Conservation (phyloP, 1,140 invertebrate genomes). For the Dreissena rostriformis region DNA sequence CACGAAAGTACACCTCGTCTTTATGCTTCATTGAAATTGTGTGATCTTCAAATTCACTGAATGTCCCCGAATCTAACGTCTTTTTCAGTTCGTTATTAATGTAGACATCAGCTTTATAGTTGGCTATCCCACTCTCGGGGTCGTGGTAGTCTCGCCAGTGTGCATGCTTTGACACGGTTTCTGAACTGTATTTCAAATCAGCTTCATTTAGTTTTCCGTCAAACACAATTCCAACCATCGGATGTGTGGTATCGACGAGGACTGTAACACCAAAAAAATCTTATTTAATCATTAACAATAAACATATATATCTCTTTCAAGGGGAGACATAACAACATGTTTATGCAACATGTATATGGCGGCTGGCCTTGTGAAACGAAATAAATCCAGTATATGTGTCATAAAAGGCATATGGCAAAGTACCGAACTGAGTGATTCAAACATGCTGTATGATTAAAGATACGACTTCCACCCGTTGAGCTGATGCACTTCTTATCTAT, state of each 20-base stretch:
- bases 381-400: no score
- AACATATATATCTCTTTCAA: no score
- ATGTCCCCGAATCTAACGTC: conserved; percentile 19
- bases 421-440: no score
- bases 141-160: conserved; percentile 28
- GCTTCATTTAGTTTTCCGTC: conserved; percentile 1
- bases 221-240: conserved; percentile 12
- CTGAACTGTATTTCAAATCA: conserved; percentile 25
- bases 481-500: no score
- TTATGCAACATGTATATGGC: no score
- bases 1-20: conserved; percentile 26
- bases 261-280: conserved; percentile 7
- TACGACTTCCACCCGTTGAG: no score
- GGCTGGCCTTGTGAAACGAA: no score
- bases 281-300: no score
- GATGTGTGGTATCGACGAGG: conserved; percentile 31
- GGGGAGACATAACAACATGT: no score
- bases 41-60: conserved; percentile 28
- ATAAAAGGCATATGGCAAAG: no score
- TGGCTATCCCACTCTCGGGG: conserved; percentile 30
- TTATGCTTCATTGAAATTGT: conserved; percentile 44
- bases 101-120: conserved; percentile 27
- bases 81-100: conserved; percentile 36
- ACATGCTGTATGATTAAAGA: no score
- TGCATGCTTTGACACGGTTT: conserved; percentile 29